Conservation (phyloP, 2,113 vertebrate genomes). For the Circaetus cinerascens region DNA sequence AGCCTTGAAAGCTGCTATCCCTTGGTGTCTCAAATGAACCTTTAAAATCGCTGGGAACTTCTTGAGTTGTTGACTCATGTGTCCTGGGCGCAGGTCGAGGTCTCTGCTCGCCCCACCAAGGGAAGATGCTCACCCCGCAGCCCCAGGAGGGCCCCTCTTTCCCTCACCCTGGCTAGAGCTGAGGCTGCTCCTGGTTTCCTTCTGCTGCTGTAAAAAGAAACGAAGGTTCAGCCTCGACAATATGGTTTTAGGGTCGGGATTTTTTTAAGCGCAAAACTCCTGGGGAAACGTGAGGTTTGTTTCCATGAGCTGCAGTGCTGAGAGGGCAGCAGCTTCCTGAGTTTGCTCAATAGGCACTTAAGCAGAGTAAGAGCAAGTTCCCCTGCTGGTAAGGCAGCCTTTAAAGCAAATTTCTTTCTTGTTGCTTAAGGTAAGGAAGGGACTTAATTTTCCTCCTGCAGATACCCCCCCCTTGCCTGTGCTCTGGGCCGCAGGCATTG, state of each 20-base stretch:
- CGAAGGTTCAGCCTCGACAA: not conserved
- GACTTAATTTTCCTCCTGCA: not conserved
- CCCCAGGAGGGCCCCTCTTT: not conserved
- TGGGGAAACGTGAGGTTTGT: not conserved
- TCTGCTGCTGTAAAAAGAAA: not conserved
- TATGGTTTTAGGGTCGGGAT: not conserved
- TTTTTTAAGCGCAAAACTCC: not conserved
- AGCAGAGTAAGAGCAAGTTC: not conserved
- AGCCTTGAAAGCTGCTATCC: not conserved
- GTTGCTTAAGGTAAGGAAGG: not conserved
- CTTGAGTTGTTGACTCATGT: not conserved
- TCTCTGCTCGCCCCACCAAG: too few relatives aligned
- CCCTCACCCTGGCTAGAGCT: rapidly evolving
- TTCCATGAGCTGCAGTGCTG: not conserved
- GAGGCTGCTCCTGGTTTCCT: not conserved
- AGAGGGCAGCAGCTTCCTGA: not conserved
- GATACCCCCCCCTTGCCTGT: too few relatives aligned
- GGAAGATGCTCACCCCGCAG: not conserved
- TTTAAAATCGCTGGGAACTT: not conserved
- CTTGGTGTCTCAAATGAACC: not conserved
- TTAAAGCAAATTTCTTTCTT: not conserved
- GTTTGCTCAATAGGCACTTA: not conserved
- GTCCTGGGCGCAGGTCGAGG: rapidly evolving
- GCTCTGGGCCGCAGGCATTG: not conserved
- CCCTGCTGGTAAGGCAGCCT: not conserved